phyloP scores from a whole-genome alignment of 2,113 vertebrate species.

The Sorex araneus region DNA sequence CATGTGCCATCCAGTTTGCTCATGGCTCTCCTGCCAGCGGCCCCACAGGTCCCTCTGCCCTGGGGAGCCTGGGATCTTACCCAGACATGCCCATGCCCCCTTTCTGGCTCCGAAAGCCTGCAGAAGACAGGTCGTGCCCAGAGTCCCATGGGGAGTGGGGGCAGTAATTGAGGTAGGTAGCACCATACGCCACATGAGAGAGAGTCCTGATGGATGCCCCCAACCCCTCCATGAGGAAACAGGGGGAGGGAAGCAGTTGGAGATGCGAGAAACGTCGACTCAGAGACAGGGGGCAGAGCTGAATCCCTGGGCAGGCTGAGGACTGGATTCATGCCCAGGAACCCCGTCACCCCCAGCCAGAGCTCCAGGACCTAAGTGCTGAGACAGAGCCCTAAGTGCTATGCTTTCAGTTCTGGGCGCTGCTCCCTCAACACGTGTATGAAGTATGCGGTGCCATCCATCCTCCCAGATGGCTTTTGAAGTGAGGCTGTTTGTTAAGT shows the following conservation, averaged over 20 bases:
- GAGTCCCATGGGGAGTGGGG: too few relatives aligned
- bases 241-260: background rate
- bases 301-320: background rate
- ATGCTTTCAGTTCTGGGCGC: slow-evolving; percentile 65
- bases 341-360: slow-evolving; percentile 1
- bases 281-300: background rate
- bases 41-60: background rate
- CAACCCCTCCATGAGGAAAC: background rate
- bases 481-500: slow-evolving; percentile 68
- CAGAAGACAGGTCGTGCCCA: too few relatives aligned
- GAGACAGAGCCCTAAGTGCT: slow-evolving; percentile 53
- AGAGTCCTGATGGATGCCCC: background rate
- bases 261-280: background rate
- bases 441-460: slow-evolving; percentile 69
- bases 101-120: too few relatives aligned
- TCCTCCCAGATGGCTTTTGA: slow-evolving; percentile 79
- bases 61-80: too few relatives aligned
- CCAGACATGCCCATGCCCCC: too few relatives aligned
- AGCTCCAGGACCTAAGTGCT: slow-evolving; percentile 57
- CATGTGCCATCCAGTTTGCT: rapidly evolving
- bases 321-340: slow-evolving; percentile 7
- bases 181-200: background rate
- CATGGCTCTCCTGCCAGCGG: background rate
- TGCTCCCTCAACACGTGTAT: slow-evolving; percentile 52
- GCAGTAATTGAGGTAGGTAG: too few relatives aligned